phyloP scores from a whole-genome alignment of 2,113 vertebrate species.

The Odontophorus gujanensis region DNA sequence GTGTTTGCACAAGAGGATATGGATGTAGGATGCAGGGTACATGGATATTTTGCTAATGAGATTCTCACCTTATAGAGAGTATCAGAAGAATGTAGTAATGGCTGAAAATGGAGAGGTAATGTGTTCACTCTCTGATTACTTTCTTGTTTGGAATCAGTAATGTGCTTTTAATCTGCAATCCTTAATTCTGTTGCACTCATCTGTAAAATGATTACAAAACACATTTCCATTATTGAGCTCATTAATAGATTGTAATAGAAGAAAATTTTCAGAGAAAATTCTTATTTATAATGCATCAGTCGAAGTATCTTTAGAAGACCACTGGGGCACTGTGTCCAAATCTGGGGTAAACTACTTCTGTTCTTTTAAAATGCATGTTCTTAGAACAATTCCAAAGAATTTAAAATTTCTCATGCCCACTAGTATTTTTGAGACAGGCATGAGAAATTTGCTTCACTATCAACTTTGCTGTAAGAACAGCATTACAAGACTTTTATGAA shows the following conservation, averaged over 20 bases:
- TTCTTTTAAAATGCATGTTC: background rate
- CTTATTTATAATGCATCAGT: background rate
- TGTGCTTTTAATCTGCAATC: rapidly evolving
- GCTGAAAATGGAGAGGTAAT: background rate
- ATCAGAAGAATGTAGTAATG: background rate
- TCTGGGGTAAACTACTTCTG: background rate
- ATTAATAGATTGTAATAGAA: background rate
- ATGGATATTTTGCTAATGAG: background rate
- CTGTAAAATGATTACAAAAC: background rate
- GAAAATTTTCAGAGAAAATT: background rate
- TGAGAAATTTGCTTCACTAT: background rate
- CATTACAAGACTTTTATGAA: background rate
- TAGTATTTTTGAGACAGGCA: background rate
- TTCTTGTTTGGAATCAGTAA: background rate
- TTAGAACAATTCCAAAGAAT: background rate
- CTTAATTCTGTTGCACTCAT: background rate
- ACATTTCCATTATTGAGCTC: background rate
- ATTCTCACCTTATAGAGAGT: background rate
- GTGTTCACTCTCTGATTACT: background rate
- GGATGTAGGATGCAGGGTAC: rapidly evolving
- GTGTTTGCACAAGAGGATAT: background rate
- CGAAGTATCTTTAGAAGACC: background rate
- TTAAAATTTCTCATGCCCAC: background rate
- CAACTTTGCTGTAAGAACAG: background rate
- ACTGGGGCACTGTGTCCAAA: background rate